Conservation (phyloP, 1,140 invertebrate genomes). For the Dendroctonus ponderosae region DNA sequence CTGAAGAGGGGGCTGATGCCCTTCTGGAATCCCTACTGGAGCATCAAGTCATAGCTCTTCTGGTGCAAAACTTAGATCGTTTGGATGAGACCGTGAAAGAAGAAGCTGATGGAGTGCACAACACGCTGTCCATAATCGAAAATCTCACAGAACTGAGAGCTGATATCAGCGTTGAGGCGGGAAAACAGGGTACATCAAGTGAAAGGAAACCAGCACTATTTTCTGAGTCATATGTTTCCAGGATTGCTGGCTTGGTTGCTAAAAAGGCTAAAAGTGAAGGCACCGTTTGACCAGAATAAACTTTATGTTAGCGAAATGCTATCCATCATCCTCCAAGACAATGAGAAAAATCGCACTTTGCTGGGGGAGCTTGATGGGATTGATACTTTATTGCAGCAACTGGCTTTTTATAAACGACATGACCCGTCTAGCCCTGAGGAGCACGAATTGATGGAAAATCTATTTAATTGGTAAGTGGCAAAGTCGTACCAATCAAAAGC, state of each 20-base stretch:
- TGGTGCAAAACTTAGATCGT: conserved; percentile 87
- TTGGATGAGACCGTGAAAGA: conserved; percentile 93
- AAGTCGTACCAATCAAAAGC: too few species aligned
- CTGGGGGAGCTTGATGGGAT: conserved; percentile 94
- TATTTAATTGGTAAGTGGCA: conserved; percentile 78
- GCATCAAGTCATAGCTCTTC: conserved; percentile 85
- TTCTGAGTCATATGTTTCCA: conserved; percentile 8
- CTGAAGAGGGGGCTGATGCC: conserved; percentile 74
- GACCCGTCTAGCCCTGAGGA: conserved; percentile 90
- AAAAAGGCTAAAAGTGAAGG: conserved; percentile 77
- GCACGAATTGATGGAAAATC: conserved; percentile 97
- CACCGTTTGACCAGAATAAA: conserved; percentile 94
- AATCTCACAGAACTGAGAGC: conserved; percentile 90
- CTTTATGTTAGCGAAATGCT: conserved; percentile 95
- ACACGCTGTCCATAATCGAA: conserved; percentile 81
- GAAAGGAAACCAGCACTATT: conserved; percentile 1
- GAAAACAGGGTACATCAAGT: conserved; percentile 64
- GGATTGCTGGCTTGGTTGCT: conserved; percentile 88
- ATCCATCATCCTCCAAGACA: conserved; percentile 91
- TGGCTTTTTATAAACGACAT: conserved; percentile 93
- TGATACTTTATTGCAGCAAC: conserved; percentile 92
- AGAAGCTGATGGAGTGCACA: conserved; percentile 95
- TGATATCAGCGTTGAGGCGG: conserved; percentile 79
- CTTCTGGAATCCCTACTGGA: conserved; percentile 78
- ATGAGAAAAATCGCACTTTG: conserved; percentile 73